phyloP scores from a whole-genome alignment of 2,888 invertebrate species.

The Yponomeuta evonymella region DNA sequence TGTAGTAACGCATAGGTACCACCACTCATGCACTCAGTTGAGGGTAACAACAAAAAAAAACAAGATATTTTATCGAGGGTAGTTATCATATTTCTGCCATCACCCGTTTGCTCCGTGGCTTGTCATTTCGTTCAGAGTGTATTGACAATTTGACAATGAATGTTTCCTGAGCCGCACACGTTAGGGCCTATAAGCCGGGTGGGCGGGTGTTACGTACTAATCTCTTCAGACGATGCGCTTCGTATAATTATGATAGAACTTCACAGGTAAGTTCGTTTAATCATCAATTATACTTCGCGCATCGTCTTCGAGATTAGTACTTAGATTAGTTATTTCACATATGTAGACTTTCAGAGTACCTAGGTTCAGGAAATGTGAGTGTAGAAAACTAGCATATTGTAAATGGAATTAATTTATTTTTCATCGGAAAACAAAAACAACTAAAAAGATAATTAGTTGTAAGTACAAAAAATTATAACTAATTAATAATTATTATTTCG shows the following conservation, averaged over 20 bases:
- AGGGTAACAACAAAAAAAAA: too few species aligned
- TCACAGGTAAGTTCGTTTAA: background rate
- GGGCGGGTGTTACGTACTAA: background rate
- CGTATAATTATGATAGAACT: background rate
- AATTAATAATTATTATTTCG: too few species aligned
- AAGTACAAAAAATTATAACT: too few species aligned
- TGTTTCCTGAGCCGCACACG: background rate
- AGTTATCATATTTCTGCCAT: too few species aligned
- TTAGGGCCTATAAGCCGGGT: background rate
- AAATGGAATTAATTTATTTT: too few species aligned
- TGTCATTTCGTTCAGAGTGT: conserved; percentile 3
- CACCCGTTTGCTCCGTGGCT: background rate
- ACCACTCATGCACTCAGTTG: too few species aligned
- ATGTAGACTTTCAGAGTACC: conserved; percentile 2
- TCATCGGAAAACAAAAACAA: too few species aligned
- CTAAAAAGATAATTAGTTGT: too few species aligned
- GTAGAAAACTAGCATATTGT: too few species aligned
- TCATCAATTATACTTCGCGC: background rate
- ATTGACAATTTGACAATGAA: background rate
- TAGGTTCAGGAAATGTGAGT: background rate
- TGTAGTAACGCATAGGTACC: too few species aligned
- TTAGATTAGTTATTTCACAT: background rate
- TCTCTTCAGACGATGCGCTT: conserved; percentile 1
- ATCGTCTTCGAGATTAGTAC: background rate
- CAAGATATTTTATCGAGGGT: too few species aligned